Percentiles rank a stretch among this genome's conserved stretches.
Conservation (phyloP, 2,113 vertebrate genomes). For the Hystrix cristata region DNA sequence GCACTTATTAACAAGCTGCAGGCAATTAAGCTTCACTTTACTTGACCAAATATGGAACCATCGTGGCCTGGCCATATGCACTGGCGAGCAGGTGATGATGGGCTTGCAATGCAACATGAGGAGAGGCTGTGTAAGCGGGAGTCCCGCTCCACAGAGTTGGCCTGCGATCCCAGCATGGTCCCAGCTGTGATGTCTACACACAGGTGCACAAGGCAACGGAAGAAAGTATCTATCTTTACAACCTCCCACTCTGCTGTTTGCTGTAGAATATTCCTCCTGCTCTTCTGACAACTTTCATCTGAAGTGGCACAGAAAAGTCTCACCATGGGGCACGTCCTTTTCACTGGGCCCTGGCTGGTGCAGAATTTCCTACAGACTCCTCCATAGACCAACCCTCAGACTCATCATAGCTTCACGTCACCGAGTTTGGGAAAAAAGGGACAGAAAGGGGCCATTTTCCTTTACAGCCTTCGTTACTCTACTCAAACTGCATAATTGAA, state of each 20-base stretch:
- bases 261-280: neutral
- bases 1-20: neutral
- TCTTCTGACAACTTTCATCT: neutral
- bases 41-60: neutral
- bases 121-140: neutral
- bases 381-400: neutral
- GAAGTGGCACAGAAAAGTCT: neutral
- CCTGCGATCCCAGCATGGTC: neutral
- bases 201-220: neutral
- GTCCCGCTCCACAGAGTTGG: rapidly evolving
- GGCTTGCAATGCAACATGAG: neutral
- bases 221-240: neutral
- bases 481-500: neutral
- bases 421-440: constrained; percentile 5
- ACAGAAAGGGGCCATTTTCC: neutral
- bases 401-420: neutral
- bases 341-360: neutral
- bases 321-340: neutral
- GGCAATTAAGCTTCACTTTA: neutral
- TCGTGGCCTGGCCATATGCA: neutral
- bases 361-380: neutral
- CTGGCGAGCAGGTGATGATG: neutral
- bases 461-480: neutral
- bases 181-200: neutral
- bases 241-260: neutral